These are phyloP conservation scores for Tetramorium alpestre DNA, from an alignment of 1,140 invertebrate species.

Conservation along the genomic window DNA sequence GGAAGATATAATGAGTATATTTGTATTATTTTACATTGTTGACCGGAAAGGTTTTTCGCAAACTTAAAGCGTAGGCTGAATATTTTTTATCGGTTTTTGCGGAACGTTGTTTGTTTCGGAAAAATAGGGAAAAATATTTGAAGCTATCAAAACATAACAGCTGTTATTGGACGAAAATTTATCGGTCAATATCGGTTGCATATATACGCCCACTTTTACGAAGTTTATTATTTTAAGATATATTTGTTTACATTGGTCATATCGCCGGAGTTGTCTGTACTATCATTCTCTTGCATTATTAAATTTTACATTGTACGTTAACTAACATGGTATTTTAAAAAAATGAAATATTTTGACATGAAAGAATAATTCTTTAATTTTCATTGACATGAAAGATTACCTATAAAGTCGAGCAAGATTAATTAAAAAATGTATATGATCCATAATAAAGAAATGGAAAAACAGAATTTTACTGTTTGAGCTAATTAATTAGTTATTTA, in stretches of 20 bases:
- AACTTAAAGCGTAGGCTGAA: background rate
- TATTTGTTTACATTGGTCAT: conserved; percentile 15
- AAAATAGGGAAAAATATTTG: conserved; percentile 40
- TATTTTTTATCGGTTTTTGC: conserved; percentile 47
- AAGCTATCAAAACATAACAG: conserved; percentile 35
- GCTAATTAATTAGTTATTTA: background rate
- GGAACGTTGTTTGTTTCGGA: conserved; percentile 29
- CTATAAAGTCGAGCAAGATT: background rate
- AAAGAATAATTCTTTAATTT: background rate
- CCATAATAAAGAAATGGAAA: background rate
- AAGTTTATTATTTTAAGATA: conserved; percentile 57
- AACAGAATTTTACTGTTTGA: background rate
- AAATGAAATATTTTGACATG: background rate
- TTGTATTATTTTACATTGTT: no score
- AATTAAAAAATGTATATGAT: background rate
- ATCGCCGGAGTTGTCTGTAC: background rate
- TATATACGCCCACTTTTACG: background rate
- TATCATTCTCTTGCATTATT: background rate
- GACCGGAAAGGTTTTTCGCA: background rate
- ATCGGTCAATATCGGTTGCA: conserved; percentile 25
- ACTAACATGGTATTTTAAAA: background rate
- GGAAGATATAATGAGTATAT: background rate
- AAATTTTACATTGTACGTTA: background rate
- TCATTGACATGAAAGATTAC: background rate
- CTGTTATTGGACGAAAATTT: conserved; percentile 35